Conservation (phyloP, 1,140 invertebrate genomes). For the Drosophila sp. region DNA sequence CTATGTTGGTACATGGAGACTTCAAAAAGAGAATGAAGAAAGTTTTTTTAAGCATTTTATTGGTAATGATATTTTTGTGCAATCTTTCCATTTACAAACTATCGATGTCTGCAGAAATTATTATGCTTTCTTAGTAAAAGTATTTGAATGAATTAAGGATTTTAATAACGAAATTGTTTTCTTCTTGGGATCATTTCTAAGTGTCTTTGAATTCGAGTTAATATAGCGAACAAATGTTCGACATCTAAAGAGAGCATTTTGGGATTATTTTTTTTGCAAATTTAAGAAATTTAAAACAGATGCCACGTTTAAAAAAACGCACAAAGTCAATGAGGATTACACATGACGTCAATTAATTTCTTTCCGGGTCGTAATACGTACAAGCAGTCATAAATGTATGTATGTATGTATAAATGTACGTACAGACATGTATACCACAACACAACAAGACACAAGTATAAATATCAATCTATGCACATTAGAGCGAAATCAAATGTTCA, state of each 20-base stretch:
- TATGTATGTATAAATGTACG: background rate
- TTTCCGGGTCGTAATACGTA: conserved; percentile 16
- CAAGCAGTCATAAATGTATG: conserved; percentile 5
- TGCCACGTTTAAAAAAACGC: conserved; percentile 11
- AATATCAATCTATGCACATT: background rate
- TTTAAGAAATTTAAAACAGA: conserved; percentile 12
- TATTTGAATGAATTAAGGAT: background rate
- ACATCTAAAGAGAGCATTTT: background rate
- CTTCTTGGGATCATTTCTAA: background rate
- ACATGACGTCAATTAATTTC: conserved; percentile 24
- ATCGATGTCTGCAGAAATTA: background rate
- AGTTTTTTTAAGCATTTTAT: background rate
- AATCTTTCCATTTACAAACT: too few species aligned
- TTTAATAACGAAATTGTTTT: background rate
- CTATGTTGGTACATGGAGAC: background rate
- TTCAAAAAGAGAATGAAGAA: conserved; percentile 8
- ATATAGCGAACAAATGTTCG: background rate
- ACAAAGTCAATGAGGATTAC: conserved; percentile 17
- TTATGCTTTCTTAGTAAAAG: background rate
- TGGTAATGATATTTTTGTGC: background rate
- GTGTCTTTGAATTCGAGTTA: background rate
- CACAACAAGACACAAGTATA: background rate
- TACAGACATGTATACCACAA: background rate
- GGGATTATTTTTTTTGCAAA: background rate
- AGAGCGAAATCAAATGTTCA: background rate